phyloP scores from a whole-genome alignment of 2,797 vertebrate genomes.

The Borostomias antarcticus region DNA sequence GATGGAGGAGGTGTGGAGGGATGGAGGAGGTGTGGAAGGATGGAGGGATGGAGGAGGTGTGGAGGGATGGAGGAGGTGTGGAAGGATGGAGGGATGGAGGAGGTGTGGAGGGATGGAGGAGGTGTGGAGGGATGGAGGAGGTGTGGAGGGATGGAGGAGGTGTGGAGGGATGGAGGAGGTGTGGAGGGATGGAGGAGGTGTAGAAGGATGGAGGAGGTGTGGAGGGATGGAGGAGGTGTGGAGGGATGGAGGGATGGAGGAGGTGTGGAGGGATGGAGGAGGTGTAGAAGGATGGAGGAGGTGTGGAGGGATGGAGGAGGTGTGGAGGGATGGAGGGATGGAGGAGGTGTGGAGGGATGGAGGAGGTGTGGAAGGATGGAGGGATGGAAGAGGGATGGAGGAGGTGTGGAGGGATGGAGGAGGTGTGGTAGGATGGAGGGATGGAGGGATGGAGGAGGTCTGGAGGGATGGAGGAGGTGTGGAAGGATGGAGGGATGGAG shows the following conservation, averaged over 20 bases:
- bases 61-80: too few species aligned
- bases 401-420: too few species aligned
- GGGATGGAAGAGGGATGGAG: slow-evolving; percentile 29
- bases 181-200: too few species aligned
- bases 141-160: background rate
- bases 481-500: too few species aligned
- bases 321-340: slow-evolving; percentile 44
- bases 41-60: too few species aligned
- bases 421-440: too few species aligned
- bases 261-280: slow-evolving; percentile 11
- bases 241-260: slow-evolving; percentile 9
- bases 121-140: slow-evolving; percentile 31
- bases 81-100: slow-evolving; percentile 51
- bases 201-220: slow-evolving; percentile 57
- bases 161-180: too few species aligned
- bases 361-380: slow-evolving; percentile 40
- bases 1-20: slow-evolving; percentile 7
- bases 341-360: too few species aligned
- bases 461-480: slow-evolving; percentile 37
- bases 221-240: too few species aligned
- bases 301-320: too few species aligned
- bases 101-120: slow-evolving; percentile 50
- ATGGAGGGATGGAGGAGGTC: too few species aligned
- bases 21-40: background rate
- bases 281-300: too few species aligned